These are phyloP conservation scores for Pampus argenteus DNA, from an alignment of 2,797 vertebrate species.

Conservation along the genomic window DNA sequence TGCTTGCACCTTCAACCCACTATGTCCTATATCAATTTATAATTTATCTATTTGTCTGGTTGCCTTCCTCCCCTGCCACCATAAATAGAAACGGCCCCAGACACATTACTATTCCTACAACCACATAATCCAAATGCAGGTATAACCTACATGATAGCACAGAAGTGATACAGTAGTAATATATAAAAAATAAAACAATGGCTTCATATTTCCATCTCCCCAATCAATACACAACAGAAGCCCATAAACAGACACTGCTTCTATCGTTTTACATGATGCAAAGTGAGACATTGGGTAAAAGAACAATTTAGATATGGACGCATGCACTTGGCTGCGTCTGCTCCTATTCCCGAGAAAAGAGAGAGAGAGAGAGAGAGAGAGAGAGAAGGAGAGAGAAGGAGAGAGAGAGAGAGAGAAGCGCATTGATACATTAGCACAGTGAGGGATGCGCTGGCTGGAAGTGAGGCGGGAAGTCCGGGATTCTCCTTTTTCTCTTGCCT, in stretches of 20 bases:
- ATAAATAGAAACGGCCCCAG: conserved; percentile 74
- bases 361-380: conserved; percentile 29
- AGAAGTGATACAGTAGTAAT: conserved; percentile 53
- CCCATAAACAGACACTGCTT: conserved; percentile 34
- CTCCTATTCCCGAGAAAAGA: conserved; percentile 37
- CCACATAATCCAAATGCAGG: conserved; percentile 73
- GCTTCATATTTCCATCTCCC: conserved; percentile 68
- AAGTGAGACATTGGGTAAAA: conserved; percentile 34
- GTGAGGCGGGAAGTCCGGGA: conserved; percentile 58
- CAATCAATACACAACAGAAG: conserved; percentile 71
- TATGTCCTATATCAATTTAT: conserved; percentile 43
- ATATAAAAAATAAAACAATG: conserved; percentile 73
- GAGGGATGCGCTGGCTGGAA: conserved; percentile 59
- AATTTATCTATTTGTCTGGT: conserved; percentile 60
- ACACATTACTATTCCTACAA: conserved; percentile 78
- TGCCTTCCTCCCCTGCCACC: conserved; percentile 69
- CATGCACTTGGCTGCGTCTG: conserved; percentile 34
- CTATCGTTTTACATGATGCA: conserved; percentile 29
- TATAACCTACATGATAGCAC: conserved; percentile 65
- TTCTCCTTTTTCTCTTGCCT: conserved; percentile 21
- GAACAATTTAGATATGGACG: conserved; percentile 35
- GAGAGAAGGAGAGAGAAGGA: conserved; percentile 42
- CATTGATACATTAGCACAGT: conserved; percentile 48
- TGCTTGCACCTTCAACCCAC: conserved; percentile 25
- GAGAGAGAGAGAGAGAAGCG: conserved; percentile 38